Base-by-base conservation (phyloP, 2,797 vertebrate species). In the Ataeniobius toweri region DNA sequence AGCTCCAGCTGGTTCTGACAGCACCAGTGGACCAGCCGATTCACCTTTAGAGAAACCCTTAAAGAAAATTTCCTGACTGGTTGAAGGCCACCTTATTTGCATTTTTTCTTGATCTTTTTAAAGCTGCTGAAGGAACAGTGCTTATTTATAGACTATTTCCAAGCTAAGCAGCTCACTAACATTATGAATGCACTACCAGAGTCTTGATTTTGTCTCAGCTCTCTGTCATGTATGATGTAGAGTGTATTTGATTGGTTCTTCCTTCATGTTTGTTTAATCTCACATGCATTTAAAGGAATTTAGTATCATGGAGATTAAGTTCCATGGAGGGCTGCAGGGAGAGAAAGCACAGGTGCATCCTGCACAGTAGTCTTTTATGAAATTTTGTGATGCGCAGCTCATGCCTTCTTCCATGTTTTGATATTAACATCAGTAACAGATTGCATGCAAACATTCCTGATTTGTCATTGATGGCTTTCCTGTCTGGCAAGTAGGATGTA, bases 111-210 rank as follows among this genome's bases (percentile, higher is more conserved):
- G 78, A 80, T 46, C 36, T 73, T 80, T 81, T 80, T 63, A 68
- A 84, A 85, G 46, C 67, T 75, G 79, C 71, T 58, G 73, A 55
- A 78, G 74, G 74, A 74, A 80, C 53, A 81, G 22, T 76, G 65
- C 83, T 53, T 58, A 73, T 53, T 7, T 74, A 56, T 39, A 36
- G 18, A 69, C 51, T 0, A 77, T 59, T 71, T 53, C 36, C 77
- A 68, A n/a, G 1, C 75, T 41, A 28, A 77, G 59, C 58, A 61
- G 48, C 44, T 70, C 41, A n/a, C 22, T 69, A 24, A 53, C 1
- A 50, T 36, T 44, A 61, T 74, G 2, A 71, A 74, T 73, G 55
- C 20, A 71, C 39, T 26, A 3, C 26, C 51, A 44, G 36, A 58
- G 36, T 65, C 3, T 22, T 36, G 24, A 0, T 41, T 44, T 78